Evolutionary conservation across 2,113 vertebrate species (phyloP).

Genomic region (Lycaon pictus): DNA sequence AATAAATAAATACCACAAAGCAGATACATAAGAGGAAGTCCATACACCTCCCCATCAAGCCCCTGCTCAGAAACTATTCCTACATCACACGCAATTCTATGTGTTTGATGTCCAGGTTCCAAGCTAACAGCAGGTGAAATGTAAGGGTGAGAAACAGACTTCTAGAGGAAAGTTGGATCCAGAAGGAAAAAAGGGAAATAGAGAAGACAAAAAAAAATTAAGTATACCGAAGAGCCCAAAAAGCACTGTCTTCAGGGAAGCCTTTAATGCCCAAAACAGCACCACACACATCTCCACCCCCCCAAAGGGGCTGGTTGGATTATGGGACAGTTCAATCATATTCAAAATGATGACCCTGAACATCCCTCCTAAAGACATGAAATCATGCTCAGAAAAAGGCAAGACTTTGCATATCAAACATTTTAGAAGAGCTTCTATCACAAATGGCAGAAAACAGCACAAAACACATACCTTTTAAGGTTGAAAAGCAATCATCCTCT

Average conservation of each 20-base stretch:
- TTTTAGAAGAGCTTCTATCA: not conserved
- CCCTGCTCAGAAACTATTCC: not conserved
- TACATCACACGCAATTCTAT: not conserved
- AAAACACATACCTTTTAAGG: not conserved
- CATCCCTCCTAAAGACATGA: not conserved
- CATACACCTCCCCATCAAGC: not conserved
- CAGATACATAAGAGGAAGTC: not conserved
- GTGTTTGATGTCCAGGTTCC: not conserved
- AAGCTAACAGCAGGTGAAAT: not conserved
- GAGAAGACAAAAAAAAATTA: not conserved
- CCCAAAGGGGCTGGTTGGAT: not conserved
- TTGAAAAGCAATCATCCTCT: slow-evolving; percentile 41
- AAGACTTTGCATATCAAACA: not conserved
- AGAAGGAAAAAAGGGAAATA: not conserved
- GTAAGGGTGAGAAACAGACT: not conserved
- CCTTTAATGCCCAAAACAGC: not conserved
- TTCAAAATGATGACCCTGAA: not conserved
- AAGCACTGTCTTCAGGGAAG: not conserved
- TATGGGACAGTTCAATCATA: not conserved
- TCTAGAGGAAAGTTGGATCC: not conserved
- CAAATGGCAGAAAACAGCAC: not conserved
- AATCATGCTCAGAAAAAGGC: not conserved
- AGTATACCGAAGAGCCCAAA: not conserved
- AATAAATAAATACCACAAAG: not conserved
- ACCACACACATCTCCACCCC: not conserved